Base-by-base conservation (phyloP, 2,888 invertebrate species). In the Diarsia mendica region DNA sequence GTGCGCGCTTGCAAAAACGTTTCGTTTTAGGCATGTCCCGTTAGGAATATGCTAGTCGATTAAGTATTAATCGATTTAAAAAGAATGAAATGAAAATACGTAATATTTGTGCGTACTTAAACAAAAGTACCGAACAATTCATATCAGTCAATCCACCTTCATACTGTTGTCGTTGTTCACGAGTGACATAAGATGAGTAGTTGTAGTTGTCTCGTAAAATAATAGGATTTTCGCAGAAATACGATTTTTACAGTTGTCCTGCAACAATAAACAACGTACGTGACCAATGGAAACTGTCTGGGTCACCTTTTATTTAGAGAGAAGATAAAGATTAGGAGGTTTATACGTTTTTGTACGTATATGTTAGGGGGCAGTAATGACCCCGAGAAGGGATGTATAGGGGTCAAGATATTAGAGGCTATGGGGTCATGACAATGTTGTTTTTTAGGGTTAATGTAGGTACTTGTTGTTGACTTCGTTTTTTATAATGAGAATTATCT, bases 271-370 rank as follows among this genome's bases (percentile, higher is more conserved):
- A 39, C 2, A n/a, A 0, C 23, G n/a, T 18, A 44, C 67, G 64
- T 72, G 67, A 67, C 64, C 64, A 64, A 49, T 60, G 20, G 18
- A 11, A 28, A 20, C 23, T 55, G 63, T 60, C 66, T 67, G 67
- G 67, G 63, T 67, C 69, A 63, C 33, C 67, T 72, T 63, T 72
- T 80, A 64, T 80, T 69, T 70, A 23, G 15, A 48, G n/a, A 64
- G 18, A 23, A 71, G 28, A 66, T 80, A 20, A 28, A 39, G 5
- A 61, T 39, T 20, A n/a, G 0, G 48, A 46, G 20, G 15, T 33
- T 64, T 74, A 55, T 15, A 28, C 48, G 53, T 33, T 53, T 67
- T 60, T 39, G 33, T 39, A 49, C 39, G 15, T 15, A 51, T 49
- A 6, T 28, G 48, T 28, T 28, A 55, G 10, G 23, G 28, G 39